A percentile compares a stretch with the other conserved stretches of the same genome.
These are phyloP conservation scores for Sterrhoptilus dennistouni DNA, from an alignment of 2,113 vertebrate genomes.

Conservation along the genomic window DNA sequence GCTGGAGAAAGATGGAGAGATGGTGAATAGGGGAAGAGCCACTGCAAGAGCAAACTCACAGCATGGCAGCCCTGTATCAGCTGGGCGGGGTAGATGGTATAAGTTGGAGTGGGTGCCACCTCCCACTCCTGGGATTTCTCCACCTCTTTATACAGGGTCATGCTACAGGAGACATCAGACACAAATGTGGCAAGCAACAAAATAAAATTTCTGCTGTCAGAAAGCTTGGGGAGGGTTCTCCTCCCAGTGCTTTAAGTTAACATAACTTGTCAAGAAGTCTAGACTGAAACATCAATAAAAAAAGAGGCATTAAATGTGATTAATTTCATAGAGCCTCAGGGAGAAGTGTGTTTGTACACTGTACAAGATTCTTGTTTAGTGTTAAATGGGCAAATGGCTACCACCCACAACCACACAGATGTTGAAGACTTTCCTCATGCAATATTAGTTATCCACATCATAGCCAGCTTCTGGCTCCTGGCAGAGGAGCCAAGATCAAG, in stretches of 20 bases:
- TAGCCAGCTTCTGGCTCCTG: background rate
- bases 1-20: background rate
- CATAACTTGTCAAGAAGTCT: background rate
- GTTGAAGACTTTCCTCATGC: background rate
- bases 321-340: background rate
- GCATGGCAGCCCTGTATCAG: background rate
- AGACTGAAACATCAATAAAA: background rate
- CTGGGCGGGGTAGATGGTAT: rapidly evolving
- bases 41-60: background rate
- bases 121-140: background rate
- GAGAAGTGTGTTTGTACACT: background rate
- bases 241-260: background rate
- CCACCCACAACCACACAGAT: background rate
- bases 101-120: rapidly evolving
- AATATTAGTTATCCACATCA: background rate
- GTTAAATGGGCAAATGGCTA: background rate
- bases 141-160: background rate
- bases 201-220: background rate
- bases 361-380: background rate
- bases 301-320: background rate
- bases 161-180: background rate
- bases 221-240: background rate
- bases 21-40: background rate
- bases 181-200: background rate
- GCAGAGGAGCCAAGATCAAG: too few relatives aligned